phyloP scores from a whole-genome alignment of 2,113 vertebrate species.

The Semicossyphus pulcher region DNA sequence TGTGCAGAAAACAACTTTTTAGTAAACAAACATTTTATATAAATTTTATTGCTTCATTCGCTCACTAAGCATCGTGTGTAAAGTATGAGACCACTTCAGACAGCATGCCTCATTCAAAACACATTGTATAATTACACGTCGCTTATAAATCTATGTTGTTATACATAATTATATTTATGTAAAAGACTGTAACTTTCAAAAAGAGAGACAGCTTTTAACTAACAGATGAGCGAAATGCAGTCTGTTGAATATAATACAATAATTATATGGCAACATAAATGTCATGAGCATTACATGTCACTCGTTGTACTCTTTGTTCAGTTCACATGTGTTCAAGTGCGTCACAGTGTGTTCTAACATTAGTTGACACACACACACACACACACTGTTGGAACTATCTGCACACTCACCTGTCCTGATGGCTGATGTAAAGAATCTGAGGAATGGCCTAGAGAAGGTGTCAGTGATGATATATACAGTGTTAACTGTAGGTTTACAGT shows the following conservation, averaged over 20 bases:
- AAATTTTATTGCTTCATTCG: no score
- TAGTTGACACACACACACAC: neutral
- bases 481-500: neutral
- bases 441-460: neutral
- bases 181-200: constrained; percentile 6
- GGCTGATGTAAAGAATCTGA: neutral
- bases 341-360: neutral
- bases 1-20: no score
- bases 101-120: constrained; percentile 3
- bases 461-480: neutral
- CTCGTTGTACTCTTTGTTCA: neutral
- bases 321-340: neutral
- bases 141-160: no score
- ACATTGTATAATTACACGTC: constrained; percentile 18
- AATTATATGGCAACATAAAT: neutral
- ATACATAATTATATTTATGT: constrained; percentile 15
- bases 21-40: no score
- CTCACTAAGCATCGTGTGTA: neutral
- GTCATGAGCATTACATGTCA: neutral
- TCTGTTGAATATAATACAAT: constrained; percentile 4
- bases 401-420: neutral
- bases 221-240: constrained; percentile 24
- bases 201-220: neutral
- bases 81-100: constrained; percentile 13
- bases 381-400: no score